Evolutionary conservation across 2,113 vertebrate species (phyloP).

Genomic region (Sander lucioperca): DNA sequence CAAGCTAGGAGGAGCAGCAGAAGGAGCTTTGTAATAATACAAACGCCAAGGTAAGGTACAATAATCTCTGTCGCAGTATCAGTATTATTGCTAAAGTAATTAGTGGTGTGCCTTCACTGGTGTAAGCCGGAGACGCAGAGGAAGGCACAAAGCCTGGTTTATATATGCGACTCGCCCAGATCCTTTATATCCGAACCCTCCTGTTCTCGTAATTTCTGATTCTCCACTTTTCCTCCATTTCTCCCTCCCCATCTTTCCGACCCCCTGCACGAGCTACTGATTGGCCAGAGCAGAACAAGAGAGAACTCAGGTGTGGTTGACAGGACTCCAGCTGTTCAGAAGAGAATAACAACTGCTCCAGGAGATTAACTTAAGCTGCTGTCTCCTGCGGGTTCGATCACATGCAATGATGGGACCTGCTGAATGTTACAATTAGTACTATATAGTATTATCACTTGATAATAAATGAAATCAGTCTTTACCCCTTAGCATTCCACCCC

Average conservation of each 20-base stretch:
- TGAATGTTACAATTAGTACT: constrained; percentile 27
- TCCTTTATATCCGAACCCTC: background rate
- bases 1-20: background rate
- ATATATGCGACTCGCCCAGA: background rate
- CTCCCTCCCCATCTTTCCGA: constrained; percentile 14
- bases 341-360: constrained; percentile 64
- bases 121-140: background rate
- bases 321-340: constrained; percentile 66
- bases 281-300: constrained; percentile 51
- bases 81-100: background rate
- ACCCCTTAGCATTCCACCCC: too few relatives aligned
- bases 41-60: constrained; percentile 1
- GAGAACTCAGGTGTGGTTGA: constrained; percentile 53
- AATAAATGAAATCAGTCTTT: background rate
- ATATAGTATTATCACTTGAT: background rate
- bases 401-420: constrained; percentile 31
- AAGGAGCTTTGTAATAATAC: background rate
- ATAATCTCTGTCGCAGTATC: background rate
- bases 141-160: constrained; percentile 2
- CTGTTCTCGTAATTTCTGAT: constrained; percentile 35
- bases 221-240: background rate
- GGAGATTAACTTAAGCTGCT: constrained; percentile 72
- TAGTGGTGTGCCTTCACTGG: background rate
- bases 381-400: constrained; percentile 49
- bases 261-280: constrained; percentile 56